Percentiles rank a stretch among this genome's conserved stretches.
phyloP scores from a whole-genome alignment of 2,113 vertebrate species.

The Phrynosoma blainvillii region DNA sequence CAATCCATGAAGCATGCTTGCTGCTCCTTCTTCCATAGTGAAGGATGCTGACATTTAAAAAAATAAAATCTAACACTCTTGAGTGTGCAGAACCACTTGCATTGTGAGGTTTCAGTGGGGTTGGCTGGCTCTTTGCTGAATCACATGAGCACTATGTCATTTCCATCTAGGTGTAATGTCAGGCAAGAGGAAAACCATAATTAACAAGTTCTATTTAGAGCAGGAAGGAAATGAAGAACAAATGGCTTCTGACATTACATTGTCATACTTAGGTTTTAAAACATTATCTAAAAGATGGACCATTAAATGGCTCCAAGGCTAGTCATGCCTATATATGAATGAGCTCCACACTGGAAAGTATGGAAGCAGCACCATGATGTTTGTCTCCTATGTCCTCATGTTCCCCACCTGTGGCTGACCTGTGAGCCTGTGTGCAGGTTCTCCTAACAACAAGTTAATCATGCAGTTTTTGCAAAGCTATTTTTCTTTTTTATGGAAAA shows the following conservation, averaged over 20 bases:
- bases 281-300: not conserved
- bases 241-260: not conserved
- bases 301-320: not conserved
- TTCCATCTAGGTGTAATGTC: not conserved
- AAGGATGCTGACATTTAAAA: not conserved
- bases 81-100: rapidly evolving
- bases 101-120: not conserved
- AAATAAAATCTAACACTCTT: not conserved
- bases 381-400: not conserved
- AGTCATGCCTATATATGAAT: not conserved
- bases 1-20: not conserved
- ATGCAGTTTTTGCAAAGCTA: not conserved
- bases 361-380: not conserved
- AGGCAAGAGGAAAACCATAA: not conserved
- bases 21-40: too few relatives aligned
- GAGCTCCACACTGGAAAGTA: not conserved
- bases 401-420: not conserved
- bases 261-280: not conserved
- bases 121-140: not conserved
- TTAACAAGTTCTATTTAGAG: not conserved
- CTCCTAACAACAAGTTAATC: not conserved
- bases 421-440: not conserved
- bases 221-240: not conserved
- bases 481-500: not conserved
- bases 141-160: not conserved